Evolutionary conservation across 2,888 invertebrate species (phyloP).

Genomic region (Seira musarum): DNA sequence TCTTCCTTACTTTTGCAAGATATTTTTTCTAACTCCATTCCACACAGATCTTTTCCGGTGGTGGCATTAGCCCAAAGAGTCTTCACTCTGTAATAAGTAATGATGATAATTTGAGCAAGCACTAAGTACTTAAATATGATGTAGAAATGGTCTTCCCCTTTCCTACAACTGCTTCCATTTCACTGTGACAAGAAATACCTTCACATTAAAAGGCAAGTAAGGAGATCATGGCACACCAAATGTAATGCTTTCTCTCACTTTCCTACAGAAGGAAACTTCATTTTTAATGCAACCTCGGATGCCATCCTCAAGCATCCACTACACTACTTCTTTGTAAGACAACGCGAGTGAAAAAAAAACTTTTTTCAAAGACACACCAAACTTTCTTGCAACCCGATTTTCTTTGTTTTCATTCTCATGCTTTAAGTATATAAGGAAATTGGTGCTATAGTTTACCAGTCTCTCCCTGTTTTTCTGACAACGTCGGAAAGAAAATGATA

Average conservation of each 20-base stretch:
- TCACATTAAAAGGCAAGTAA: too few species aligned
- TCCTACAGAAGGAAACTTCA: not conserved
- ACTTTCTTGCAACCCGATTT: not conserved
- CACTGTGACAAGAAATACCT: too few species aligned
- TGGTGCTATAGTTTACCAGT: too few species aligned
- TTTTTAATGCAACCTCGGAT: not conserved
- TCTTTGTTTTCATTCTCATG: not conserved
- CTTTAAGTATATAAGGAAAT: too few species aligned
- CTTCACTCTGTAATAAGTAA: conserved; percentile 3
- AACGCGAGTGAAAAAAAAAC: not conserved
- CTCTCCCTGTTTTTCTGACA: not conserved
- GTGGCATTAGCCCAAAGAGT: not conserved
- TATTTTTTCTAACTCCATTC: conserved; percentile 6
- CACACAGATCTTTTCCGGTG: not conserved
- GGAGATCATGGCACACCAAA: too few species aligned
- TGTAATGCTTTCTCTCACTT: too few species aligned
- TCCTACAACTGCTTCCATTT: not conserved
- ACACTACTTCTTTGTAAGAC: not conserved
- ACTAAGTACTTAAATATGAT: conserved; percentile 17
- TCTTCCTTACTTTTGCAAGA: not conserved
- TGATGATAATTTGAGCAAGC: conserved; percentile 10
- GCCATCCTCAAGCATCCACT: not conserved
- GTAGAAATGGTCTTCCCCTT: conserved; percentile 8
- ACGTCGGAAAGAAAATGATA: not conserved
- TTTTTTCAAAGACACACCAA: not conserved